Evolutionary conservation across 2,797 vertebrate species (phyloP), one percentile per base, ranked within the genome.

Genomic region (Argentina silus): DNA sequence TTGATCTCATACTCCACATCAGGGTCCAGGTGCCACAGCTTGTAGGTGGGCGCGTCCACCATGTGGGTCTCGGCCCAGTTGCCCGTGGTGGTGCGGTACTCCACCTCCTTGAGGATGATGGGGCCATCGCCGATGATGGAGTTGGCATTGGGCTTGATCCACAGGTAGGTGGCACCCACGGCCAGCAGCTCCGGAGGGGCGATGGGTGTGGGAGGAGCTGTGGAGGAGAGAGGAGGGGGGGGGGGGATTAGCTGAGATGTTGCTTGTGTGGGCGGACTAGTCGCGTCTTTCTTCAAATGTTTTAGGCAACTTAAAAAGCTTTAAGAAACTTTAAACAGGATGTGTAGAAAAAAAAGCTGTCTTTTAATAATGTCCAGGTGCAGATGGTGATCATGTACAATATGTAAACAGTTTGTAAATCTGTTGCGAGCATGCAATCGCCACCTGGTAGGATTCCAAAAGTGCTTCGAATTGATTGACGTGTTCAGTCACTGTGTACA

Each of bases 101-200:
- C 97, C 78, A 99, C 97, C 79, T 99, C 97, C 85, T 99, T 99
- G 55, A 98, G 77, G 81, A 98, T 97, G 86, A 99, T 99, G 14
- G 97, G 97, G 9, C 97, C 97, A 0, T 99, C 97, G 0, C 97
- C 97, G 0, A 99, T 98, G 89, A 99, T 99, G 84, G 97, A 98
- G 90, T 99, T 99, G 83, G 97, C 97, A 0, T 99, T 99, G 73
- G 97, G 97, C 73, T 98, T 98, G 93, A 99, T 98, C 97, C 97
- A 98, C 61, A 99, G 91, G 87, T 99, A 99, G 0, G 97, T 99
- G 83, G 97, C 97, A 0, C 97, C 97, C 0, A 98, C 97, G 0
- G 96, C 95, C 51, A 99, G 91, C 2, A 98, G 94, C 88, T 99
- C 97, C 0, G 97, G 97, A 0, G 97, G 97, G 0, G 97, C 97